Evolutionary conservation across 2,113 vertebrate species (phyloP), one percentile per base, ranked within the genome.

Genomic region (Antechinus stuartii): DNA sequence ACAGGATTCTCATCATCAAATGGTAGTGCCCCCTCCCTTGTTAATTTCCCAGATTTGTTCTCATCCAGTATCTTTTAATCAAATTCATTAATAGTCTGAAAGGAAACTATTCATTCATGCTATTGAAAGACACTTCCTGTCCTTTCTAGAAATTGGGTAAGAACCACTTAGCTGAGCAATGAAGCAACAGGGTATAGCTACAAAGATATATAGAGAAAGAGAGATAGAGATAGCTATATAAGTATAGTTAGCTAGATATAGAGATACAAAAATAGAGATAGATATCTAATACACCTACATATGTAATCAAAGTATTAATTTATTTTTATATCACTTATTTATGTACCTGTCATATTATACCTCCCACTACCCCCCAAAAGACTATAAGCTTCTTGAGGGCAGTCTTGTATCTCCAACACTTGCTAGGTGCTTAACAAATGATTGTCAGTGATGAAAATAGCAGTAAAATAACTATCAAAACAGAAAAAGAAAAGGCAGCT

Each of bases 1-100:
- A 56, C 93, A 89, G 22, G n/a, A 94, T 94, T 96, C 96, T 96
- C 91, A 91, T 26, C 92, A 92, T 95, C 94, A 91, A 89, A 95
- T 25, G 93, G 9, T 9, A 56, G 55, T 92, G 55, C 2, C 49
- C 6, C 49, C 90, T 54, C 93, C 35, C 35, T 89, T 94, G 95
- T 96, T 95, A 95, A 96, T 84, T 84, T 42, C 19, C 68, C 68
- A 84, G n/a, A 84, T 84, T 19, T 42, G 2, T 42, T 84, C n/a
- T 84, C 35, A 42, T 84, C n/a, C 35, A 84, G 5, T 84, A n/a
- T 84, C n/a, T 84, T 84, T n/a, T 84, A 84, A 84, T 42, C 68
- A 76, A 42, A 7, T 23, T 84, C 6, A 2, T 84, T 84, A 84
- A 84, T 84, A 19, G 35, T 84, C 68, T 84, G 22, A 84, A 42